phyloP scores from a whole-genome alignment of 2,797 vertebrate species.

The Meriones psammophilus region DNA sequence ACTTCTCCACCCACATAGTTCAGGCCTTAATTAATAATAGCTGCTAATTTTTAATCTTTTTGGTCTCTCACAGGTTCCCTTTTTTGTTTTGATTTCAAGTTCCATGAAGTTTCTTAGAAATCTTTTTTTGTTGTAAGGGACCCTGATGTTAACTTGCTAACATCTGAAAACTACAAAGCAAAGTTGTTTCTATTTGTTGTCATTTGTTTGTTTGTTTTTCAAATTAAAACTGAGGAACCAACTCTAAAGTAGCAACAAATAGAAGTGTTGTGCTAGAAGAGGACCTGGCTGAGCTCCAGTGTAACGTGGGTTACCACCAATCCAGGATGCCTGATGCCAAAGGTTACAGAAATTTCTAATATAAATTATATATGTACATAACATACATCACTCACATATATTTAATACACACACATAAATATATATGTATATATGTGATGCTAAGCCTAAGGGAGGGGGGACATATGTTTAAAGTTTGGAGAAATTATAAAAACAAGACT shows the following conservation, averaged over 20 bases:
- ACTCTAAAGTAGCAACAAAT: slow-evolving; percentile 26
- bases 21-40: no score
- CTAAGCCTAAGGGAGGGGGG: neutral
- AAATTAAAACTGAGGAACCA: slow-evolving; percentile 15
- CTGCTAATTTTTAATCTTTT: no score
- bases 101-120: slow-evolving; percentile 61
- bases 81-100: slow-evolving; percentile 43
- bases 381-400: neutral
- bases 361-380: neutral
- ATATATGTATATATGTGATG: neutral
- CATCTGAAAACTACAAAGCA: slow-evolving; percentile 56
- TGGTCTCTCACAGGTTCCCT: neutral
- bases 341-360: slow-evolving; percentile 39
- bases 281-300: neutral
- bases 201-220: slow-evolving; percentile 1
- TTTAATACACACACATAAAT: no score
- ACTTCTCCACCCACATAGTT: no score
- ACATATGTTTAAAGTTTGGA: neutral
- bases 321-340: slow-evolving; percentile 19
- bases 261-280: neutral
- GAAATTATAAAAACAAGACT: slow-evolving; percentile 54
- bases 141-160: slow-evolving; percentile 18
- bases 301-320: neutral
- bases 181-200: neutral
- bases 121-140: slow-evolving; percentile 41